Evolutionary conservation across 2,797 vertebrate genomes (phyloP).

Genomic region (Anabas testudineus): DNA sequence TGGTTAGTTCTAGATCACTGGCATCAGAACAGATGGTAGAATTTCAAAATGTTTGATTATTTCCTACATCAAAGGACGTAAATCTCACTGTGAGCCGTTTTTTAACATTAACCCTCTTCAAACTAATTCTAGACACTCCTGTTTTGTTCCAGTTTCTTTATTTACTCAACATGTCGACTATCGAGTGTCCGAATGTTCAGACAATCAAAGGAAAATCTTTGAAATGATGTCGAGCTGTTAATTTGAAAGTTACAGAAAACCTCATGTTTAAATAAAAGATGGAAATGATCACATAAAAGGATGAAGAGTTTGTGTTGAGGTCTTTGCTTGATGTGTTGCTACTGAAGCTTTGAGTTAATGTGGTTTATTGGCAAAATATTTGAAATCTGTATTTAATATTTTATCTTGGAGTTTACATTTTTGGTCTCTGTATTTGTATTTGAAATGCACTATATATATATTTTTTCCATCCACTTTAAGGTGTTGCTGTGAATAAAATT

Average conservation of each 20-base stretch:
- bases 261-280: not conserved
- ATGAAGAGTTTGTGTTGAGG: slow-evolving; percentile 5
- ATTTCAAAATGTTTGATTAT: too few species aligned
- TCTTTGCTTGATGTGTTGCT: slow-evolving; percentile 5
- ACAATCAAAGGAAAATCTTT: slow-evolving; percentile 49
- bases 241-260: not conserved
- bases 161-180: too few species aligned
- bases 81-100: too few species aligned
- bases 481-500: slow-evolving; percentile 73
- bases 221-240: not conserved
- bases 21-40: too few species aligned
- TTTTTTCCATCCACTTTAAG: slow-evolving; percentile 69
- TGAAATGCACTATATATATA: slow-evolving; percentile 57
- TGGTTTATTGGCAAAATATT: slow-evolving; percentile 10
- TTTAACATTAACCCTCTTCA: too few species aligned
- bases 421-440: slow-evolving; percentile 68
- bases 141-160: too few species aligned
- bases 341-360: slow-evolving; percentile 1
- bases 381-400: slow-evolving; percentile 31
- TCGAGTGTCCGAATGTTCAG: slow-evolving; percentile 22
- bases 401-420: slow-evolving; percentile 68
- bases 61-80: too few species aligned
- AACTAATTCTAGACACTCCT: too few species aligned
- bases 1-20: too few species aligned
- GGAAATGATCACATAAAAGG: too few species aligned